A percentile compares a stretch with the other conserved stretches of the same genome.
These are phyloP conservation scores for Melanostoma mellinum DNA, from an alignment of 2,888 invertebrate genomes.

Conservation along the genomic window DNA sequence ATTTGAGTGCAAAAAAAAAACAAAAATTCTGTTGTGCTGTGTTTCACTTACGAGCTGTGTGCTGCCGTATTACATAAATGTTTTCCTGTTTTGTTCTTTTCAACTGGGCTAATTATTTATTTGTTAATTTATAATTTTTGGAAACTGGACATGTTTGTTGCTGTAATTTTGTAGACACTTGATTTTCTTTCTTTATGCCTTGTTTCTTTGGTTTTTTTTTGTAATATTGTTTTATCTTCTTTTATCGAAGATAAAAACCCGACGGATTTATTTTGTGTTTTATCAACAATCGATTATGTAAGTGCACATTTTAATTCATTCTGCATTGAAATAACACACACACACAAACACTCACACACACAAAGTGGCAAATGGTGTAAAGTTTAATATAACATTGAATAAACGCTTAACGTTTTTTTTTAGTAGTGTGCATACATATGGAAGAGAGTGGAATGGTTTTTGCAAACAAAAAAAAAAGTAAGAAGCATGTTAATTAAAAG, in stretches of 20 bases:
- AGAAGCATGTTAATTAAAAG: too few relatives aligned
- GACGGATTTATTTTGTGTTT: background rate
- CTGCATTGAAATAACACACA: conserved; percentile 37
- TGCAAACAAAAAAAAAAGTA: too few relatives aligned
- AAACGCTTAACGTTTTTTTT: conserved; percentile 48
- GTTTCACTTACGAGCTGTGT: conserved; percentile 69
- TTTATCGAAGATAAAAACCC: background rate
- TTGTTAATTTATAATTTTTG: conserved; percentile 37
- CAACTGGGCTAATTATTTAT: conserved; percentile 58
- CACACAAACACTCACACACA: background rate
- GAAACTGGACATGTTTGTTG: conserved; percentile 68
- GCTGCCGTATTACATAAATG: conserved; percentile 53
- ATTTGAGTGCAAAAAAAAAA: conserved; percentile 49
- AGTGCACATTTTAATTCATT: too few relatives aligned
- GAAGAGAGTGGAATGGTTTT: too few relatives aligned
- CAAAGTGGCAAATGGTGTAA: conserved; percentile 48
- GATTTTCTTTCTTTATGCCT: background rate
- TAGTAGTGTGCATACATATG: conserved; percentile 13
- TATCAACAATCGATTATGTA: too few relatives aligned
- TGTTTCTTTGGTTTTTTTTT: conserved; percentile 43
- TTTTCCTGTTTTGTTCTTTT: conserved; percentile 26
- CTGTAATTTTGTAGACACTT: conserved; percentile 41
- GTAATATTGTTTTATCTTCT: conserved; percentile 47
- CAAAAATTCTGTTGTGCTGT: conserved; percentile 68
- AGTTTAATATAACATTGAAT: conserved; percentile 33